Percentiles rank a stretch among this genome's conserved stretches.
These are phyloP conservation scores for Pseudorhombus dupliciocellatus DNA, from an alignment of 2,113 vertebrate species.

Conservation along the genomic window DNA sequence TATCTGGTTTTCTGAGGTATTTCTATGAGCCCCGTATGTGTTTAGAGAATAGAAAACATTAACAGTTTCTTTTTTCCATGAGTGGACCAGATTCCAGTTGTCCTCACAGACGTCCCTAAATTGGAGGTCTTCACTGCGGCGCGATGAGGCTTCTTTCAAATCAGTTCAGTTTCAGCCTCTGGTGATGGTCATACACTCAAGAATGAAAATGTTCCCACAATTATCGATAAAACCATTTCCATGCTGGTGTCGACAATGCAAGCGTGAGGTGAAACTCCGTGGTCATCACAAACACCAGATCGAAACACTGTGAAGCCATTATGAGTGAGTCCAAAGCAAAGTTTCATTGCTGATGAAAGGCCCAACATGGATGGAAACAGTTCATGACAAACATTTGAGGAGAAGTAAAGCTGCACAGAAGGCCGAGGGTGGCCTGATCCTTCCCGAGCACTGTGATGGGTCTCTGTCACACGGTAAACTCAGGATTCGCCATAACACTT, in stretches of 20 bases:
- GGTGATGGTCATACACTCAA: constrained; percentile 8
- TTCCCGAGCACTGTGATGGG: neutral
- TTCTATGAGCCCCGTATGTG: neutral
- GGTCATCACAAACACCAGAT: neutral
- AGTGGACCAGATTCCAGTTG: neutral
- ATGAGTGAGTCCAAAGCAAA: neutral
- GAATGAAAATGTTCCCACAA: neutral
- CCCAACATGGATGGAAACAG: too few species aligned
- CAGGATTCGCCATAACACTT: constrained; percentile 15
- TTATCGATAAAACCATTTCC: neutral
- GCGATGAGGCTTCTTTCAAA: neutral
- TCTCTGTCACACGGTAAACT: too few species aligned
- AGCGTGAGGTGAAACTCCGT: neutral
- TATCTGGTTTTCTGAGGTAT: too few species aligned
- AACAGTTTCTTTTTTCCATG: neutral
- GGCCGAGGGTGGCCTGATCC: constrained; percentile 13
- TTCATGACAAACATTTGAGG: constrained; percentile 9
- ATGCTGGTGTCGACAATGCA: neutral
- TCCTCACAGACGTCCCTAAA: neutral
- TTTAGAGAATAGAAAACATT: neutral
- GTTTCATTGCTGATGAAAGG: neutral
- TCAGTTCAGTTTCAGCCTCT: constrained; percentile 2
- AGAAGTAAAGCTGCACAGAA: constrained; percentile 28
- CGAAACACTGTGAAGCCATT: neutral
- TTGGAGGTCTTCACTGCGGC: neutral